These are phyloP conservation scores for Paramuricea clavata DNA, from an alignment of 92 coral and sea anemone genomes.

Conservation along the genomic window DNA sequence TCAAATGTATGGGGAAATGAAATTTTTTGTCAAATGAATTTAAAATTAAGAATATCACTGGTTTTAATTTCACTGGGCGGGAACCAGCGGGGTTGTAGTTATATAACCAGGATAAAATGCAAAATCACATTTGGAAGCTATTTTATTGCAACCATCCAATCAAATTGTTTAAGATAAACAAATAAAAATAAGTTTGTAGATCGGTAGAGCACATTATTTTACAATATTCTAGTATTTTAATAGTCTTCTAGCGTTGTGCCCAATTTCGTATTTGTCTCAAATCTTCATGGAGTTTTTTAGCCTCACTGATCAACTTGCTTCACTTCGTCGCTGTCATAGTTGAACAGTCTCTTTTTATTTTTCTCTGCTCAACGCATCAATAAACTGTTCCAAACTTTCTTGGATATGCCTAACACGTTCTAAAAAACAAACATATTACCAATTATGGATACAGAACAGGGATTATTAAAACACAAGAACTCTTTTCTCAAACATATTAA, in stretches of 20 bases:
- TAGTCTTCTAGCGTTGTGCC: not conserved
- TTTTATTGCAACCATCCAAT: not conserved
- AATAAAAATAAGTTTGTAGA: not conserved
- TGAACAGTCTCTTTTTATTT: slow-evolving; percentile 54
- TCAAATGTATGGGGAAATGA: not conserved
- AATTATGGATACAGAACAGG: not conserved
- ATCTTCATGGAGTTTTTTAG: not conserved
- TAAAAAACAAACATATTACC: slow-evolving; percentile 40
- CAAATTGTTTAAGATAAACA: not conserved
- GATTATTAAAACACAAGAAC: not conserved
- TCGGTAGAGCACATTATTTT: not conserved
- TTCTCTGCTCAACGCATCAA: slow-evolving; percentile 94
- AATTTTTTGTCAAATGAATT: not conserved
- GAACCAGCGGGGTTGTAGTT: not conserved
- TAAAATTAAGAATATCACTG: not conserved
- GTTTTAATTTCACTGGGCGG: not conserved
- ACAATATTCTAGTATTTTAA: not conserved
- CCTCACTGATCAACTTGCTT: not conserved
- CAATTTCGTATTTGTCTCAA: not conserved
- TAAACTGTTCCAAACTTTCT: slow-evolving; percentile 96
- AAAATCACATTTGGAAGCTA: not conserved
- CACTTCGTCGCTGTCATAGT: not conserved
- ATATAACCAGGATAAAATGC: slow-evolving; percentile 5
- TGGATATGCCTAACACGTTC: slow-evolving; percentile 99
- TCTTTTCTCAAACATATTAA: no score